Base-by-base conservation (phyloP, 2,113 vertebrate genomes). In the Marmota monax region DNA sequence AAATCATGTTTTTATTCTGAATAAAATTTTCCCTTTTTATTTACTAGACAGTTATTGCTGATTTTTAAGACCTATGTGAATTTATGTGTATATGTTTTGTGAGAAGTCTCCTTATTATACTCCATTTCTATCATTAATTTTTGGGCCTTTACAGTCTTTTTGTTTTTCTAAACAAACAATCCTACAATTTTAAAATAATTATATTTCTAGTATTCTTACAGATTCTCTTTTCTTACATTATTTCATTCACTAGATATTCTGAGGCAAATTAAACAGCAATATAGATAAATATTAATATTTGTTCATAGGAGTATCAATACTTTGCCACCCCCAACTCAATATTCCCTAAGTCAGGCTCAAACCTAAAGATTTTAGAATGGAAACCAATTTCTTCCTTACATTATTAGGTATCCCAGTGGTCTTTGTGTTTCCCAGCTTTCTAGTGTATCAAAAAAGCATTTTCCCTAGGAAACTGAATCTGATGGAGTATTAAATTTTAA, bases 161-260 rank as follows among this genome's bases (percentile, higher is more conserved):
- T 65, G 65, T 22, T 95, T 82, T 72, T 80, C 27, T 63, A 92
- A 11, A 7, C 87, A 92, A 67, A 20, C 48, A 70, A 58, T 58
- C 23, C 27, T 51, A 4, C 16, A 53, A 78, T 14, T 77, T 86
- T 83, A 84, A 94, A 94, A 74, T 76, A 94, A 87, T 91, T 93
- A 45, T 42, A 73, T 90, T 92, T 90, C 23, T 34, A 77, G 37
- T 69, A 88, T 3, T 61, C 77, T 87, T 37, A 91, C 0, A 74
- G 63, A 56, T 94, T 90, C 34, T 58, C 58, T 96, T 87, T 90
- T 53, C 45, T 86, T 83, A 9, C 8, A 10, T 61, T 61, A 32
- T 70, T 82, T 86, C 12, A 70, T 56, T 80, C 9, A 25, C 39
- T 73, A 77, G 56, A 88, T 51, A 88, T 67, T 51, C 32, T 34